Conservation (phyloP, 2,888 invertebrate genomes). For the Lithophane leautieri region DNA sequence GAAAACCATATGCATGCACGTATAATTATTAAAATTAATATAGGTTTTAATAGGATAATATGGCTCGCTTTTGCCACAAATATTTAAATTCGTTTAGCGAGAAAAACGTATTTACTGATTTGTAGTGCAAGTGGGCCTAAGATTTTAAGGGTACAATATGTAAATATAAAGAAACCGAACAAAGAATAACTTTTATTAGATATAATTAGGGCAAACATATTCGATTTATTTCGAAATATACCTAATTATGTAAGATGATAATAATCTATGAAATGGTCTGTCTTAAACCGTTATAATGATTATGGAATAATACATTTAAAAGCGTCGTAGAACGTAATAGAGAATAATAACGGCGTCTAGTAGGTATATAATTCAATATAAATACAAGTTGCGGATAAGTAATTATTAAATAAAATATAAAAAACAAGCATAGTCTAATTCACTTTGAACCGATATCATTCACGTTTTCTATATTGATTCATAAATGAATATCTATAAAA, state of each 20-base stretch:
- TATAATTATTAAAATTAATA: not conserved
- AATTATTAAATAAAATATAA: not conserved
- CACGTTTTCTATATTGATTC: not conserved
- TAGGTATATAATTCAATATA: not conserved
- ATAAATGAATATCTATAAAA: not conserved
- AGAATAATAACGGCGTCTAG: not conserved
- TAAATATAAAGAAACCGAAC: slow-evolving; percentile 10
- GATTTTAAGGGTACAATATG: not conserved
- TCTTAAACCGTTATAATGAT: too few species aligned
- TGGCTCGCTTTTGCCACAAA: not conserved
- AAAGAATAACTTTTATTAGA: slow-evolving; percentile 14
- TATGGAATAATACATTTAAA: not conserved
- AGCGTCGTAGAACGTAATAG: not conserved
- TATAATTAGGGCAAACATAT: slow-evolving; percentile 7
- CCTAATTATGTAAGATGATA: slow-evolving; percentile 3
- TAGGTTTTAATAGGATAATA: not conserved
- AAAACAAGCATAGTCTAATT: not conserved
- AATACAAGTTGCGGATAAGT: not conserved
- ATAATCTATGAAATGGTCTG: too few species aligned
- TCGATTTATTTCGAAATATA: slow-evolving; percentile 10
- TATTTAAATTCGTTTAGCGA: not conserved
- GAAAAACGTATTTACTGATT: not conserved
- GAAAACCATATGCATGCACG: not conserved
- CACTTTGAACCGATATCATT: not conserved
- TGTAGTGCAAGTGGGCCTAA: not conserved